Conservation (phyloP, 2,797 vertebrate genomes). For the Clarias fuscus region DNA sequence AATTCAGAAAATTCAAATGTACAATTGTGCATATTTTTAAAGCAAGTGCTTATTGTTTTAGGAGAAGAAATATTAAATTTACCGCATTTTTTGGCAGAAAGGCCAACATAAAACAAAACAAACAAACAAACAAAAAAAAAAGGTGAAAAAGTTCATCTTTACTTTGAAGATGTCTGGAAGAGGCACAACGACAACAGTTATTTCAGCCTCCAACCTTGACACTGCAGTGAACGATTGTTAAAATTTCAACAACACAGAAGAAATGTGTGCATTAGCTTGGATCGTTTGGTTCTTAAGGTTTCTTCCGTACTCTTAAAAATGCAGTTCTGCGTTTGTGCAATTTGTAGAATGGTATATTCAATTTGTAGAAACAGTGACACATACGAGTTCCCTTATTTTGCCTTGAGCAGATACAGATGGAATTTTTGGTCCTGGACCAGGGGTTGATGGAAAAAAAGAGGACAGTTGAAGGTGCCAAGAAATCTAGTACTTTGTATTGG, state of each 20-base stretch:
- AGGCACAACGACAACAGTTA: neutral
- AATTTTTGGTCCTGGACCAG: slow-evolving; percentile 11
- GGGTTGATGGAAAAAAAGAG: neutral
- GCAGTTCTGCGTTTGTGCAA: neutral
- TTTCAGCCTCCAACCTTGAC: neutral
- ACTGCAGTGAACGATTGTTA: neutral
- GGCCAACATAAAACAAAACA: neutral
- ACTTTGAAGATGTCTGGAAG: neutral
- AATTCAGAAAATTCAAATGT: too few relatives aligned
- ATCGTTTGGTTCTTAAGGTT: neutral
- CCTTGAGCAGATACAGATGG: neutral
- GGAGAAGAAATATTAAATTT: neutral
- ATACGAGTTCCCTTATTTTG: neutral
- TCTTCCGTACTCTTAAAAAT: neutral
- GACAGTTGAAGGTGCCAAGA: neutral
- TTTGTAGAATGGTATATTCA: neutral
- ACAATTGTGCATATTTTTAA: too few relatives aligned
- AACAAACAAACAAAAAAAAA: too few relatives aligned
- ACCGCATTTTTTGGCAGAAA: neutral
- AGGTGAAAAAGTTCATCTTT: neutral
- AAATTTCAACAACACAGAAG: neutral
- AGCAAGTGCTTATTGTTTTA: neutral
- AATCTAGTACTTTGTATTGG: slow-evolving; percentile 1
- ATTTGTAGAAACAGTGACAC: neutral
- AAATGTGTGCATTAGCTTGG: neutral